Evolutionary conservation across 2,797 vertebrate species (phyloP).

Genomic region (Catharus ustulatus): DNA sequence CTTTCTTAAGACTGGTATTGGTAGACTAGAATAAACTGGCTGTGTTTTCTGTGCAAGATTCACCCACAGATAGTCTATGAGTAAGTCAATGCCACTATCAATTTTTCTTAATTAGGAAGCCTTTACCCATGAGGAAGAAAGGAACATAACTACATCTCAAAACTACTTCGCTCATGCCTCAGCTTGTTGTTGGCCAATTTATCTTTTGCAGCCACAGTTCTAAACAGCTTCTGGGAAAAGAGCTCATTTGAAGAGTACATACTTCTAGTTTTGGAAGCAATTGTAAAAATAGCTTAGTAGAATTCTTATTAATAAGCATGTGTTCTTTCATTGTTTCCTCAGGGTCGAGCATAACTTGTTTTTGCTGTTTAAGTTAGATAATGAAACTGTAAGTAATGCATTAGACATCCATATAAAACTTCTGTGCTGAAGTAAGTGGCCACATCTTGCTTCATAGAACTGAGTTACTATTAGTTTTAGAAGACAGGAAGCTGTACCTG

Average conservation of each 20-base stretch:
- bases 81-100: background rate
- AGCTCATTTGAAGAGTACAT: background rate
- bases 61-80: background rate
- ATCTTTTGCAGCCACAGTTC: background rate
- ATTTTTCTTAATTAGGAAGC: background rate
- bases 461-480: background rate
- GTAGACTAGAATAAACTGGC: background rate
- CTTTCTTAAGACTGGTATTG: background rate
- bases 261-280: background rate
- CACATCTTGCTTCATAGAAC: background rate
- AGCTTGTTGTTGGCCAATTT: background rate
- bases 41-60: background rate
- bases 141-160: background rate
- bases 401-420: background rate
- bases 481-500: background rate
- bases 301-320: background rate
- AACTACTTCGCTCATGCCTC: background rate
- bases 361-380: background rate
- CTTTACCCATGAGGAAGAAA: background rate
- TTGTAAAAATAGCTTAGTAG: slow-evolving; percentile 20
- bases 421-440: background rate
- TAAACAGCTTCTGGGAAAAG: background rate
- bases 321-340: background rate
- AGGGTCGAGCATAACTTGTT: background rate
- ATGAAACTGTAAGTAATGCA: background rate